A percentile compares a stretch with the other conserved stretches of the same genome.
phyloP scores from a whole-genome alignment of 2,888 invertebrate genomes.

The Zonitis immaculata region DNA sequence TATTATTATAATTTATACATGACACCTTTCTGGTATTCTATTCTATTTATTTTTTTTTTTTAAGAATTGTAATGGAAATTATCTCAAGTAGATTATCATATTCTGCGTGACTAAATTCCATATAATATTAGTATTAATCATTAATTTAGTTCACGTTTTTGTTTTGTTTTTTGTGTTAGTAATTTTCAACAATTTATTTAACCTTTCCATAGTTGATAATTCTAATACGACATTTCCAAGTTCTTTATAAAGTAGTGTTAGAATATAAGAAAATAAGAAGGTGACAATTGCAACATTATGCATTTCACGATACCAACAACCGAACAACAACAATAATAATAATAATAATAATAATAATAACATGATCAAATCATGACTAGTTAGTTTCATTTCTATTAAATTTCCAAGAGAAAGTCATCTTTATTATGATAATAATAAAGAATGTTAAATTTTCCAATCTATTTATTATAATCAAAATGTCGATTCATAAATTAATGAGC shows the following conservation, averaged over 20 bases:
- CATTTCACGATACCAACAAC: not conserved
- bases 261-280: not conserved
- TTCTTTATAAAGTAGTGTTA: not conserved
- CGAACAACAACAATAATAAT: not conserved
- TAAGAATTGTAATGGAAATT: not conserved
- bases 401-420: not conserved
- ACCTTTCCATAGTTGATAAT: not conserved
- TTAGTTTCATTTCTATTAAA: not conserved
- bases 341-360: too few species aligned
- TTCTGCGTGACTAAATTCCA: not conserved
- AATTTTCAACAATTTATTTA: not conserved
- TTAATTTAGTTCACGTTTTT: not conserved
- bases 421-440: too few species aligned
- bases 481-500: constrained; percentile 10
- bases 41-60: too few species aligned
- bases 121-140: not conserved
- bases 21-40: too few species aligned
- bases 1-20: too few species aligned
- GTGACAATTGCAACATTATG: not conserved
- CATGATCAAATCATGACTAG: not conserved
- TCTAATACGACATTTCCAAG: not conserved
- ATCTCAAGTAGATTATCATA: not conserved
- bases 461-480: constrained; percentile 8
- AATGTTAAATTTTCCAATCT: not conserved
- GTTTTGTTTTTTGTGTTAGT: not conserved